phyloP scores from a whole-genome alignment of 2,797 vertebrate genomes.

The Hipposideros larvatus region DNA sequence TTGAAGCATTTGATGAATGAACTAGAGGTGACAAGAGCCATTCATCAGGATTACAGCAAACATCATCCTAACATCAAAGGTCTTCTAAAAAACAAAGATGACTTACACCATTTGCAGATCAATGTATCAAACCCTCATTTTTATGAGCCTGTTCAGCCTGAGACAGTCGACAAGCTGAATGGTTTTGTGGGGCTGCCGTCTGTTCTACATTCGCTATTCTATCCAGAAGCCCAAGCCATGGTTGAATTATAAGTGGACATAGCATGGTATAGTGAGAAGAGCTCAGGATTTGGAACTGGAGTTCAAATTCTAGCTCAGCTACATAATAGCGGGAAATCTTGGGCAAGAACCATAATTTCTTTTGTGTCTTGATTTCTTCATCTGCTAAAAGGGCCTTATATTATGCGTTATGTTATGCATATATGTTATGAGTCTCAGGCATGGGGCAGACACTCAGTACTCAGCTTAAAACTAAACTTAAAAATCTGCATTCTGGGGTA shows the following conservation, averaged over 20 bases:
- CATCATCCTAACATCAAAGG: slow-evolving; percentile 59
- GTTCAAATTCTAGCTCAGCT: slow-evolving; percentile 61
- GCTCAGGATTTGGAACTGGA: slow-evolving; percentile 33
- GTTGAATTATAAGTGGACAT: background rate
- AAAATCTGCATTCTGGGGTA: background rate
- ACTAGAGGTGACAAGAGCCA: slow-evolving; percentile 8
- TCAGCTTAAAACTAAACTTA: background rate
- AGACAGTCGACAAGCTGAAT: background rate
- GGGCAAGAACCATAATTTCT: slow-evolving; percentile 30
- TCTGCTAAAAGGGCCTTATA: background rate
- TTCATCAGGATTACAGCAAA: slow-evolving; percentile 46
- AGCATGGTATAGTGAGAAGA: background rate
- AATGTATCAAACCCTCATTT: slow-evolving; percentile 1
- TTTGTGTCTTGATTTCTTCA: background rate
- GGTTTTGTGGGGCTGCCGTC: background rate
- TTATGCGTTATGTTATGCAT: background rate
- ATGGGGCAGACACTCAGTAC: background rate
- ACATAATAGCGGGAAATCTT: background rate
- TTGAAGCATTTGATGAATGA: slow-evolving; percentile 61
- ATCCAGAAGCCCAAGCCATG: background rate
- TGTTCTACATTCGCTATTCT: background rate
- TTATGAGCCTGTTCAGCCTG: slow-evolving; percentile 1
- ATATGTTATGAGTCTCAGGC: background rate
- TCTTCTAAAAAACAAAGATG: slow-evolving; percentile 57
- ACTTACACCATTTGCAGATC: slow-evolving; percentile 36